Conservation (phyloP, 2,888 invertebrate genomes). For the Argyresthia goedartella region DNA sequence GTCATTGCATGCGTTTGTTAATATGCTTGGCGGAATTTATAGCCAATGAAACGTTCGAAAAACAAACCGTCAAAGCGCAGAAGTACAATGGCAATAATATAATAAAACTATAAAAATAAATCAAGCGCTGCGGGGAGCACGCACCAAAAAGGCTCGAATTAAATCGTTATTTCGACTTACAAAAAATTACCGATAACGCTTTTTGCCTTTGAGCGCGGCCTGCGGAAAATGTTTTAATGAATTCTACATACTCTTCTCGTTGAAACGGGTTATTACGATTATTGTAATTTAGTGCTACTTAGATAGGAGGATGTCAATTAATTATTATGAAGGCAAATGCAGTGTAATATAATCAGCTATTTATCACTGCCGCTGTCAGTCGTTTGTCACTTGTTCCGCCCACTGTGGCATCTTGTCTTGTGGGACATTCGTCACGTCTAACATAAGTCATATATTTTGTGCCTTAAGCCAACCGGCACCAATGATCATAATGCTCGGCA, state of each 20-base stretch:
- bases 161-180: slow-evolving; percentile 35
- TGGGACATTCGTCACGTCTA: slow-evolving; percentile 44
- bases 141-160: slow-evolving; percentile 32
- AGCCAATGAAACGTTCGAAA: slow-evolving; percentile 39
- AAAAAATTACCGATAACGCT: slow-evolving; percentile 29
- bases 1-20: slow-evolving; percentile 40
- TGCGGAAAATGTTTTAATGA: neutral
- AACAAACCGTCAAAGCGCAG: slow-evolving; percentile 54
- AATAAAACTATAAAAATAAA: slow-evolving; percentile 53
- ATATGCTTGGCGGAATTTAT: slow-evolving; percentile 44
- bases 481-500: slow-evolving; percentile 42
- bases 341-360: slow-evolving; percentile 68
- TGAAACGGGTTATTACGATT: neutral
- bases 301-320: slow-evolving; percentile 58
- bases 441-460: slow-evolving; percentile 23
- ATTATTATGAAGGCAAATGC: slow-evolving; percentile 55
- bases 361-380: slow-evolving; percentile 61
- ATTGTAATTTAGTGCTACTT: slow-evolving; percentile 11
- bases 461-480: slow-evolving; percentile 25
- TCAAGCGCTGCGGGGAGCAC: slow-evolving; percentile 38
- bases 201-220: too few species aligned
- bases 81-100: slow-evolving; percentile 54
- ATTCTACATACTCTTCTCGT: neutral
- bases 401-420: slow-evolving; percentile 43
- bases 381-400: slow-evolving; percentile 66